Base-by-base conservation (phyloP, 1,140 invertebrate species). In the Heliconius nattereri region DNA sequence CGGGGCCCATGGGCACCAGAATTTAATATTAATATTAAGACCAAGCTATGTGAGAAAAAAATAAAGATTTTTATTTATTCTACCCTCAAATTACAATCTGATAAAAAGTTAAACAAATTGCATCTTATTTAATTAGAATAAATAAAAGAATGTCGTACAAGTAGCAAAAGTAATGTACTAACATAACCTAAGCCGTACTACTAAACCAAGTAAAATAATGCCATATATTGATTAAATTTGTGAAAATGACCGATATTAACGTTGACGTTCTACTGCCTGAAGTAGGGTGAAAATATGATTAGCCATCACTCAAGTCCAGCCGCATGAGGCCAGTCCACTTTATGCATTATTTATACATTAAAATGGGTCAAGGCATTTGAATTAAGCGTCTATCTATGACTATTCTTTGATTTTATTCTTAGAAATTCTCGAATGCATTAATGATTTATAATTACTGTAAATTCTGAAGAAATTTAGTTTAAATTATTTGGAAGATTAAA, bases 241-340 rank as follows among this genome's bases (percentile, higher is more conserved):
- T 8, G 26, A 29, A 66, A 13, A 66, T 66, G 60, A 13, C 60
- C 60, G 60, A 66, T 6, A 66, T 66, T 66, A 66, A 26, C 60
- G 26, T 66, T 66, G 60, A 66, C 60, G 60, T 29, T 60, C 57
- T 29, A 29, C 60, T 13, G 20, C 9, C 60, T 13, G 23, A 13
- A 29, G 23, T 29, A 29, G 60, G 60, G 60, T 66, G 60, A 29
- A 66, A 66, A 66, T 66, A 66, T 66, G 60, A 66, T 66, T 29
- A 66, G 60, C 60, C 26, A 66, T 66, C 60, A 66, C 60, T 66
- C 60, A 66, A 60, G 54, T 60, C 54, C 23, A 23, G 54, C n/a
- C 54, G n/a, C 54, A 60, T 29, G 60, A 66, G 60, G 60, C 60
- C 60, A 66, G 60, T 66, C 9, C 60, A 66, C 26, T 66, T 29